Conservation (phyloP, 2,797 vertebrate species). For the Anabacerthia variegaticeps region DNA sequence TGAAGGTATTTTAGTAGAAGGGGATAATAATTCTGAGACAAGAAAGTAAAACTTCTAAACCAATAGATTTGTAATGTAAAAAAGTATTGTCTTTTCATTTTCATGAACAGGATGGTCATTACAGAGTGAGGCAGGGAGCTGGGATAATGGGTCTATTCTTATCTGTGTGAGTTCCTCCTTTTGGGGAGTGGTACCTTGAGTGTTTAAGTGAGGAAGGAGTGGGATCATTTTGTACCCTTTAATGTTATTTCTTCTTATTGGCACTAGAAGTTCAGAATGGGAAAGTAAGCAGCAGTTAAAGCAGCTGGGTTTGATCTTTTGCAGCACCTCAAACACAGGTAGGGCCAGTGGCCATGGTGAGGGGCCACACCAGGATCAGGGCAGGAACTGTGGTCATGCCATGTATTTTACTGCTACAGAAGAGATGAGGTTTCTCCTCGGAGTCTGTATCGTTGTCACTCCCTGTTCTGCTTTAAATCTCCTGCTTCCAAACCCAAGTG, state of each 20-base stretch:
- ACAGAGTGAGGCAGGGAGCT: fast-evolving
- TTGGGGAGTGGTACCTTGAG: neutral
- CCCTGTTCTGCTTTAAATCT: neutral
- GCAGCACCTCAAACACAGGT: neutral
- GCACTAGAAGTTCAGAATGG: neutral
- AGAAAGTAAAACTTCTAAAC: neutral
- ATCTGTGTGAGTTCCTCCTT: fast-evolving
- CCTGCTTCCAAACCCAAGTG: neutral
- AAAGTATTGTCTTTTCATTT: neutral
- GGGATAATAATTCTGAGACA: neutral
- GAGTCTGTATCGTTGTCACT: fast-evolving
- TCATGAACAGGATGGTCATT: fast-evolving
- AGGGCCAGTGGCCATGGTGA: neutral
- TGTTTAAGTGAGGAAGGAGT: fast-evolving
- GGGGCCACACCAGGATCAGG: neutral
- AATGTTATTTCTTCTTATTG: fast-evolving
- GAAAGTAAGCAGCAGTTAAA: neutral
- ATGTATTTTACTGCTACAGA: neutral
- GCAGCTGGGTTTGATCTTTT: fast-evolving
- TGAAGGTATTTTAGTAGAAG: neutral
- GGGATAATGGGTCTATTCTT: fast-evolving
- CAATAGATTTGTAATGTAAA: neutral
- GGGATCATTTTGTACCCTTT: fast-evolving
- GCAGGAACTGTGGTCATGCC: fast-evolving
- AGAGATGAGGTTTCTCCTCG: neutral